Evolutionary conservation across 2,113 vertebrate genomes (phyloP), one percentile per base, ranked within the genome.

Genomic region (Nerophis lumbriciformis): DNA sequence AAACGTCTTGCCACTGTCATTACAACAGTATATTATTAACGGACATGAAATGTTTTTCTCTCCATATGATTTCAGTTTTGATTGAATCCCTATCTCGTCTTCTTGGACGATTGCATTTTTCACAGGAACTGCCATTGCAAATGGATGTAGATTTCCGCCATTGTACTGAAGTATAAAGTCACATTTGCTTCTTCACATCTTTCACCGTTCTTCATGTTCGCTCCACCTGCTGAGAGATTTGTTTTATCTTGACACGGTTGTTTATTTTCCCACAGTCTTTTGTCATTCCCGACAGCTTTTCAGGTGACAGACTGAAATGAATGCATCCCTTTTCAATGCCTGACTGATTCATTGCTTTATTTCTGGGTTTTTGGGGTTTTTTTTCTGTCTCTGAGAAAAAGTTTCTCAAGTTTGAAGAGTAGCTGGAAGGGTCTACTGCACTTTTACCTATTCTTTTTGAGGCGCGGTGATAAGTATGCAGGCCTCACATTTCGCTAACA

Each of bases 41-140:
- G 59, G 62, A 28, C 65, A 67, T 21, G 13, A 55, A 68, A 45
- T 76, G 71, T 73, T 11, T 54, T 59, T 69, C 59, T 59, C 42
- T 12, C 9, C 42, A 44, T 61, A 63, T 79, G 21, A 55, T 72
- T 82, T 71, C 49, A 67, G 21, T 72, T 78, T 73, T 77, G 73
- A 78, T 78, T 78, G 72, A 82, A 64, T 77, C 63, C 48, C 54
- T 75, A 60, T 79, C 67, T 76, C 77, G 68, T 73, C 69, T 54
- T 38, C 44, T 60, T 49, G 52, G 8, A 48, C 68, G 76, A 82
- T 87, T 77, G 75, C 38, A 69, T 70, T 77, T 82, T 78, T 77
- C 82, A 80, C 78, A 66, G 61, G 61, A 75, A 75, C 69, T 12
- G 38, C 6, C 10, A 45, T 45, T 9, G 53, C 64, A 81, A 81